phyloP scores from a whole-genome alignment of 2,888 invertebrate species.

The Agrotis ipsilon region DNA sequence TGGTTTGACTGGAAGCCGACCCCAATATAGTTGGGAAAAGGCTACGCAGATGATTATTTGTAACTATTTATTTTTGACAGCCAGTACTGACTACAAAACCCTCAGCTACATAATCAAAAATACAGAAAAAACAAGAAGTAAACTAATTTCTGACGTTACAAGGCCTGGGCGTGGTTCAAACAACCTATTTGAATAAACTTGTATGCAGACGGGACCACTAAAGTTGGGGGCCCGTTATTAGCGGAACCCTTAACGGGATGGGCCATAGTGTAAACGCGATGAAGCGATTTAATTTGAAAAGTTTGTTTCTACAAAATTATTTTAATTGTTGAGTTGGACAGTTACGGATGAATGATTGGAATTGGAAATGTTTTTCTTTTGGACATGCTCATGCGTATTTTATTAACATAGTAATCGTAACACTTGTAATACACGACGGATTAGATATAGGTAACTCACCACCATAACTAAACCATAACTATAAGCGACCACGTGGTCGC shows the following conservation, averaged over 20 bases:
- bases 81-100: neutral
- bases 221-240: constrained; percentile 42
- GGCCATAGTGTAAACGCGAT: constrained; percentile 20
- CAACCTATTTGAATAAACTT: constrained; percentile 58
- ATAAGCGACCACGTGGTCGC: too few species aligned
- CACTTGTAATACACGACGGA: too few species aligned
- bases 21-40: too few species aligned
- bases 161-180: constrained; percentile 53
- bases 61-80: neutral
- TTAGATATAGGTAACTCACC: too few species aligned
- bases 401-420: too few species aligned
- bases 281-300: constrained; percentile 44
- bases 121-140: constrained; percentile 37
- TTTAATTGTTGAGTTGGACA: constrained; percentile 14
- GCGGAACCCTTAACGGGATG: constrained; percentile 32
- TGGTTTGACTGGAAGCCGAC: too few species aligned
- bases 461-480: too few species aligned
- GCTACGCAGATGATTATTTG: too few species aligned
- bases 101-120: neutral
- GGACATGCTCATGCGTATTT: neutral
- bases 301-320: constrained; percentile 16
- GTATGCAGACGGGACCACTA: constrained; percentile 53
- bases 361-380: neutral
- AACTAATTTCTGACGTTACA: constrained; percentile 59
- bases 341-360: neutral